Base-by-base conservation (phyloP, 2,113 vertebrate species). In the Cynoglossus semilaevis region DNA sequence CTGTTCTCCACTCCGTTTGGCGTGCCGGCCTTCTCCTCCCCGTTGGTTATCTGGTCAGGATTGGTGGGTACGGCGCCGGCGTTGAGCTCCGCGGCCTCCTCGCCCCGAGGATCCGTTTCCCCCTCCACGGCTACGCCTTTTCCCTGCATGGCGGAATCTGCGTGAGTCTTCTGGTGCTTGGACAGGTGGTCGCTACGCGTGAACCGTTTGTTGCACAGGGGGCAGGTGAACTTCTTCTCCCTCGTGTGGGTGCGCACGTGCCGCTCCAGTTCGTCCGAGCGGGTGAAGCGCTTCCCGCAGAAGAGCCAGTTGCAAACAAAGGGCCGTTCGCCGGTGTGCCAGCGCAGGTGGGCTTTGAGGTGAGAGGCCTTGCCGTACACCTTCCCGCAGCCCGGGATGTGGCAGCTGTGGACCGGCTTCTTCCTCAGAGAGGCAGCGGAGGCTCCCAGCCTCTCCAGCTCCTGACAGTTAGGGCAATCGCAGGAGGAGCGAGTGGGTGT, bases 281-380 rank as follows among this genome's bases (percentile, higher is more conserved):
- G 94, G 9, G 94, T 96, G 89, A 97, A 97, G 7, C 95, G 91
- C 68, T 96, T 96, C 36, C 94, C 94, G 1, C 95, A 97, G 88
- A 96, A 95, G 18, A 97, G 91, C 94, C 95, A 97, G 86, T 94
- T 95, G 92, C 94, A 97, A 59, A 95, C 94, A 42, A 96, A 96
- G 54, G 95, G 95, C 58, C 94, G 80, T 74, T 96, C 94, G 1
- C 94, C 94, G 0, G 94, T 97, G 88, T 97, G 95, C 94, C 94
- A 96, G 67, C 94, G 93, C 77, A 97, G 84, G 82, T 97, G 95
- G 41, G 94, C 94, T 70, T 95, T 94, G 50, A 97, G 91, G 76
- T 97, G 95, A 0, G 95, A 97, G 11, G 95, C 94, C 80, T 97
- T 97, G 78, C 94, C 94, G 0, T 97, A 97, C 5, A 97, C 95